phyloP scores from a whole-genome alignment of 35 echinoderm and acorn worm genomes.

The Amphiura filiformis region DNA sequence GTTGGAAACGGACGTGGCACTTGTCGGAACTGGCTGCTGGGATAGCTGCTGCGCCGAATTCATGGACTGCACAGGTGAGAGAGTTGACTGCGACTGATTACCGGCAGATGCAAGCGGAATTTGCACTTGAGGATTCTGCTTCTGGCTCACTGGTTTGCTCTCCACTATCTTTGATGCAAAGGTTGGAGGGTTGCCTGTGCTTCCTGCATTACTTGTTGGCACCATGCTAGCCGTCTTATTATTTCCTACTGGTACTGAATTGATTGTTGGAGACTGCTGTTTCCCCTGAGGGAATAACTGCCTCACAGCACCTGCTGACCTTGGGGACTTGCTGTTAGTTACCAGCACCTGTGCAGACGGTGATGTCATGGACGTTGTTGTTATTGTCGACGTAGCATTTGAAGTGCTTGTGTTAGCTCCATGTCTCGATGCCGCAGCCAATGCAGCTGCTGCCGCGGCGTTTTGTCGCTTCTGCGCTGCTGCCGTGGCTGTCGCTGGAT shows the following conservation, averaged over 20 bases:
- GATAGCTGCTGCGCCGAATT: conserved; percentile 37
- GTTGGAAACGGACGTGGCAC: background rate
- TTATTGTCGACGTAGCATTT: background rate
- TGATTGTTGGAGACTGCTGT: conserved; percentile 16
- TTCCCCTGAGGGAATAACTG: conserved; percentile 46
- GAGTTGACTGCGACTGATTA: conserved; percentile 14
- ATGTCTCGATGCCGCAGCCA: background rate
- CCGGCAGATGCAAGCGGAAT: background rate
- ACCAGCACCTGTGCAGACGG: background rate
- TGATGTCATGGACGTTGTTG: background rate
- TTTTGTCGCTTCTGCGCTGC: conserved; percentile 6
- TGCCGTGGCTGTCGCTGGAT: background rate
- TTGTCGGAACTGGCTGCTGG: conserved; percentile 21
- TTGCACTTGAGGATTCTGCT: conserved; percentile 10
- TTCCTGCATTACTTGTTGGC: background rate
- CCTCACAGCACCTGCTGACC: conserved; percentile 14
- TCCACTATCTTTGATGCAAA: conserved; percentile 55
- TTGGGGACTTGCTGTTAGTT: background rate
- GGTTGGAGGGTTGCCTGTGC: conserved; percentile 15
- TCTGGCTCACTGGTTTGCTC: conserved; percentile 18
- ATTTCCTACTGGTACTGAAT: conserved; percentile 13
- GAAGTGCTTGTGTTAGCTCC: conserved; percentile 4
- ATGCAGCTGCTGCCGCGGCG: background rate
- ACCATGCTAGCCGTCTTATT: background rate
- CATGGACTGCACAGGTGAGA: background rate